Evolutionary conservation across 1,140 invertebrate species (phyloP).

Genomic region (Habropoda laboriosa): DNA sequence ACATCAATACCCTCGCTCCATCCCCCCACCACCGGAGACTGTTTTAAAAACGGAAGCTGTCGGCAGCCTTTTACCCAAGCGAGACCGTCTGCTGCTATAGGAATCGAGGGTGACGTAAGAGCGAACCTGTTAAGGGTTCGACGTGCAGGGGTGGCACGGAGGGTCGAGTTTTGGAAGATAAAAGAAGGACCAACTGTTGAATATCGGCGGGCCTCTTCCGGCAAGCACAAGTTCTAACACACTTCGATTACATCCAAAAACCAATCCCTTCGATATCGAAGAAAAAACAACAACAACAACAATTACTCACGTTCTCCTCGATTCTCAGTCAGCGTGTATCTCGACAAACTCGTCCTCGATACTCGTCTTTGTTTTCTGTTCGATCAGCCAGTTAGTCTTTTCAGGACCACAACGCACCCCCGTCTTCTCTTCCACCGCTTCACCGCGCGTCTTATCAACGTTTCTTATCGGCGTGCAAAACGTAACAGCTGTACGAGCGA

Average conservation of each 20-base stretch:
- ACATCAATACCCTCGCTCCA: background rate
- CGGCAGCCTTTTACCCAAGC: conserved; percentile 1
- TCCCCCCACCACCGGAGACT: too few relatives aligned
- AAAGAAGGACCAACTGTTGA: conserved; percentile 83
- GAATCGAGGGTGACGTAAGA: conserved; percentile 67
- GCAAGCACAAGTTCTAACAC: too few relatives aligned
- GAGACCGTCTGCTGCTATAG: conserved; percentile 33
- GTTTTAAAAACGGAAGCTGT: conserved; percentile 1
- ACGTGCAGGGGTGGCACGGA: conserved; percentile 51
- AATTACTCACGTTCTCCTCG: conserved; percentile 32
- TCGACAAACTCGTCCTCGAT: background rate
- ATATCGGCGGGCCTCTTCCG: conserved; percentile 71
- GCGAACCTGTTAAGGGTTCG: conserved; percentile 67
- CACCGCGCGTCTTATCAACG: background rate
- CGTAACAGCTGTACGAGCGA: background rate
- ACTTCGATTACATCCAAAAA: background rate
- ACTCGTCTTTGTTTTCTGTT: too few relatives aligned
- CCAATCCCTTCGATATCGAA: background rate
- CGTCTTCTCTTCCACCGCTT: background rate
- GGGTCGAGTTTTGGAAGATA: conserved; percentile 77
- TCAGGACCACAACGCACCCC: background rate
- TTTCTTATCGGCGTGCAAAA: background rate
- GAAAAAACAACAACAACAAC: background rate
- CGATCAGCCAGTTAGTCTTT: background rate
- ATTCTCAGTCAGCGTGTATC: background rate